Conservation (phyloP, 2,797 vertebrate genomes). For the Hyperoplus immaculatus region DNA sequence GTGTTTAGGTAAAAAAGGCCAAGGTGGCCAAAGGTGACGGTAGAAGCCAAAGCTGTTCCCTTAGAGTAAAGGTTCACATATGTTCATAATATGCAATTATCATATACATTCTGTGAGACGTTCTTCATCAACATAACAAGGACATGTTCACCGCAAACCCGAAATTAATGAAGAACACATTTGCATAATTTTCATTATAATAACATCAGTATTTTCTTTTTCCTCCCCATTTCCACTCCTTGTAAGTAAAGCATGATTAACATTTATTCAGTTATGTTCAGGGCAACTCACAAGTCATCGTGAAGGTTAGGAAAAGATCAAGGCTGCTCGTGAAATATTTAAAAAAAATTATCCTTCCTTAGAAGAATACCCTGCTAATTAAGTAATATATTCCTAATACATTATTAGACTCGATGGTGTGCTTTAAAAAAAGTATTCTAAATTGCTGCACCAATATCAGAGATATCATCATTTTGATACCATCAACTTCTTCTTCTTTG, state of each 20-base stretch:
- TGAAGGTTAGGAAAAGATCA: too few relatives aligned
- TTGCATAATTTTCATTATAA: not conserved
- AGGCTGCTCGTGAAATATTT: too few relatives aligned
- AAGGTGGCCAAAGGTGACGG: not conserved
- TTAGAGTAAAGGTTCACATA: too few relatives aligned
- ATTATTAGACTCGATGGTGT: too few relatives aligned
- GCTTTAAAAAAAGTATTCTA: too few relatives aligned
- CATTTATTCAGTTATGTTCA: not conserved
- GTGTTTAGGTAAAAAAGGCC: not conserved
- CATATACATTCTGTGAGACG: not conserved
- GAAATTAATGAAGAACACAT: not conserved
- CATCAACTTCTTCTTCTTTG: not conserved
- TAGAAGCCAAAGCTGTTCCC: not conserved
- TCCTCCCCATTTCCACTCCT: not conserved
- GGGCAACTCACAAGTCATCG: too few relatives aligned
- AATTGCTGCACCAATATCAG: not conserved
- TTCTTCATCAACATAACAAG: not conserved
- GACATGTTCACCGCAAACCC: too few relatives aligned
- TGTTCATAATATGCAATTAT: not conserved
- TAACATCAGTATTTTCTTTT: not conserved
- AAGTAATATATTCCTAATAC: too few relatives aligned
- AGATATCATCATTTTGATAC: not conserved
- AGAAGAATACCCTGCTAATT: too few relatives aligned
- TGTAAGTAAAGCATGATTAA: not conserved
- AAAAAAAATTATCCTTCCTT: too few relatives aligned